These are phyloP conservation scores for Marmota flaviventris DNA, from an alignment of 2,113 vertebrate species.

Conservation along the genomic window DNA sequence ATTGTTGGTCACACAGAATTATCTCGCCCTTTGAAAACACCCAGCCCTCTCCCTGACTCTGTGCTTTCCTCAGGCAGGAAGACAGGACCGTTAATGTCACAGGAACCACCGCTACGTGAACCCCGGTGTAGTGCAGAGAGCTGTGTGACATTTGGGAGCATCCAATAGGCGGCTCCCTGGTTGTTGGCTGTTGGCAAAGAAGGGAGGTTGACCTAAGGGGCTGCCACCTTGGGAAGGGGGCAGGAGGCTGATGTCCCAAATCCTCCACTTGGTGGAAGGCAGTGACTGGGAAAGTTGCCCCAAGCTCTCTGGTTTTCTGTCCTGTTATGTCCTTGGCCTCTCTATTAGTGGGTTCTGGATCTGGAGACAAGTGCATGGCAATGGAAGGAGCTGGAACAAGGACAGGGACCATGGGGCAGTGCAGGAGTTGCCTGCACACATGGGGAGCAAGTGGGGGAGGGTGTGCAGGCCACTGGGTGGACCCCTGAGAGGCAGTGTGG, in stretches of 20 bases:
- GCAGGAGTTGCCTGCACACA: background rate
- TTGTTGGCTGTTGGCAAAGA: background rate
- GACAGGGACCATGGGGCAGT: background rate
- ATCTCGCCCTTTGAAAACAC: constrained; percentile 73
- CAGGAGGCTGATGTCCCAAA: rapidly evolving
- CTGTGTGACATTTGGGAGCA: background rate
- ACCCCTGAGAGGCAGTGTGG: background rate
- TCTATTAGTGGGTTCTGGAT: background rate
- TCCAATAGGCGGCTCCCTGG: background rate
- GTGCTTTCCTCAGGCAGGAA: constrained; percentile 39
- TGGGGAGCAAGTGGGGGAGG: background rate
- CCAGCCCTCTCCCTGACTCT: constrained; percentile 68
- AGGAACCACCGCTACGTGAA: background rate
- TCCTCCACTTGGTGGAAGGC: background rate
- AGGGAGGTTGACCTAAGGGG: background rate
- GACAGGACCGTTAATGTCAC: constrained; percentile 42
- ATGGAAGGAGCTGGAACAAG: background rate
- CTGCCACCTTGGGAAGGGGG: background rate
- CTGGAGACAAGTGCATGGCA: background rate
- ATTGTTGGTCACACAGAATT: constrained; percentile 80
- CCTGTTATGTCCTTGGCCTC: background rate
- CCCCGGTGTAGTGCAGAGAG: background rate
- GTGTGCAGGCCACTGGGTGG: too few relatives aligned
- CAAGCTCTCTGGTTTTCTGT: background rate
- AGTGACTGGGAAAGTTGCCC: background rate